Evolutionary conservation across 2,113 vertebrate genomes (phyloP), one percentile per base, ranked within the genome.

Genomic region (Podilymbus podiceps): DNA sequence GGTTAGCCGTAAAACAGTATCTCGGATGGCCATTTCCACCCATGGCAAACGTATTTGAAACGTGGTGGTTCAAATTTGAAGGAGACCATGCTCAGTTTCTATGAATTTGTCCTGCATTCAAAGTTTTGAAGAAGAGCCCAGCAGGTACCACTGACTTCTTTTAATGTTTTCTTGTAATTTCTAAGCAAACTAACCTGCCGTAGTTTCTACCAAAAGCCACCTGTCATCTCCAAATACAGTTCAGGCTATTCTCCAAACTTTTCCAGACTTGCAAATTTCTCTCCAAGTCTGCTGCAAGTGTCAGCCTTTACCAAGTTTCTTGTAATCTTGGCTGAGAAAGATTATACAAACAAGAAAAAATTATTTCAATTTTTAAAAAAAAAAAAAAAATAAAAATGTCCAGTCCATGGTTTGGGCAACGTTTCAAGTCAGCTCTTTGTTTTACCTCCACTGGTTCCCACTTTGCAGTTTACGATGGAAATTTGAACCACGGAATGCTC

Each of bases 381-480:
- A 38, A 38, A 38, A 38, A 38, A 38, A 38, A 38, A 38, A n/a
- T n/a, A n/a, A 38, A 38, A 38, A 38, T 8, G 30, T 78, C 46
- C 71, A 46, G 22, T 62, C n/a, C 72, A 5, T 75, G 58, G 53
- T 68, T 79, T 80, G 66, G 50, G 58, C 35, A 53, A 71, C 81
- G 63, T 84, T 92, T 78, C 68, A 93, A 67, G 21, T 80, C 33
- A 84, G n/a, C 30, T 92, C 74, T 78, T 94, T 88, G 46, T 95
- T 95, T 80, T 63, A 42, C 58, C 82, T 96, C 76, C 2, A 1
- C 68, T 12, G 7, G 30, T 68, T 88, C 63, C 86, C 25, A 62
- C 80, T 8, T 21, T 24, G 18, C 35, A 35, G 42, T 86, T 91
- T 85, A 94, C 2, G 9, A 87, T 19, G 55, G 95, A 96, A 95